Evolutionary conservation across 2,113 vertebrate species (phyloP).

Genomic region (Accipiter cooperii): DNA sequence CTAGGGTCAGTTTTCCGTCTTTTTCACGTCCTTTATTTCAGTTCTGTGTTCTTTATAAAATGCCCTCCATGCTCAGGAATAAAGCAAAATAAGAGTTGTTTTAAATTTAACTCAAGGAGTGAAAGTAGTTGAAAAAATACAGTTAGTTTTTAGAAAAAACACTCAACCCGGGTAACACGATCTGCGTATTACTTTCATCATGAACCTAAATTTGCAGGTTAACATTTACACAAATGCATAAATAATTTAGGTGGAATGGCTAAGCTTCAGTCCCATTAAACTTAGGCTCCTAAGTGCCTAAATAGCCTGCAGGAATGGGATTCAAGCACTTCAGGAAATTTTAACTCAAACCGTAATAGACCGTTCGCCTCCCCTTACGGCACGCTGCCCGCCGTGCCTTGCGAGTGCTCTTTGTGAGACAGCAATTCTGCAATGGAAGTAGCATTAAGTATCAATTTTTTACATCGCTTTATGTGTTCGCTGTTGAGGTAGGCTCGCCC

Average conservation of each 20-base stretch:
- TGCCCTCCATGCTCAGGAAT: not conserved
- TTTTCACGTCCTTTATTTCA: not conserved
- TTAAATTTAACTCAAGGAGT: not conserved
- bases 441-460: not conserved
- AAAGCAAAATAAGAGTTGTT: not conserved
- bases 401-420: not conserved
- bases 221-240: not conserved
- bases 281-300: conserved; percentile 2
- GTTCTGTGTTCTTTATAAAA: not conserved
- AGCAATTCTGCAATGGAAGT: not conserved
- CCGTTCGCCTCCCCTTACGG: not conserved
- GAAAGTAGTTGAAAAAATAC: not conserved
- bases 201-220: not conserved
- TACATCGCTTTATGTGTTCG: not conserved
- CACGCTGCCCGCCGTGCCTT: not conserved
- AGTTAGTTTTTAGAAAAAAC: not conserved
- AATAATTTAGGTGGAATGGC: not conserved
- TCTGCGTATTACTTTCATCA: not conserved
- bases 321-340: not conserved
- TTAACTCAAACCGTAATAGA: not conserved
- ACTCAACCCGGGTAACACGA: not conserved
- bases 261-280: not conserved
- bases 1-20: not conserved
- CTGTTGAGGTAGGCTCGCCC: not conserved
- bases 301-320: conserved; percentile 9